Conservation (phyloP, 1,140 invertebrate species). For the Eumeta japonica region DNA sequence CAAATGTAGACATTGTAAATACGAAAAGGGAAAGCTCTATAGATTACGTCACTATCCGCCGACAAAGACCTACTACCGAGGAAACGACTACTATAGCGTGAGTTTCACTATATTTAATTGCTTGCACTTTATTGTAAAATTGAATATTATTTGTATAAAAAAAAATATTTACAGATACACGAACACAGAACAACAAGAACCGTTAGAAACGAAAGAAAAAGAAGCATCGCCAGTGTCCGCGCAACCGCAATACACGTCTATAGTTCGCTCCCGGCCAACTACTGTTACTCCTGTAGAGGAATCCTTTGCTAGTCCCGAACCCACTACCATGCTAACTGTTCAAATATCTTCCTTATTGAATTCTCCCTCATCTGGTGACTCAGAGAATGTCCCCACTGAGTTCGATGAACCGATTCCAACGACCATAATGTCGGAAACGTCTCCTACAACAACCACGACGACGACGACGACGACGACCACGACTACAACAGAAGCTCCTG, state of each 20-base stretch:
- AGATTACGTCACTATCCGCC: conserved; percentile 66
- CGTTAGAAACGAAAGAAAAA: conserved; percentile 37
- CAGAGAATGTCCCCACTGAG: conserved; percentile 20
- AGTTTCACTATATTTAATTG: conserved; percentile 12
- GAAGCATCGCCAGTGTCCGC: conserved; percentile 19
- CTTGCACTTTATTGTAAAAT: conserved; percentile 6
- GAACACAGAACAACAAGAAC: conserved; percentile 22
- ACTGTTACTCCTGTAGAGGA: conserved; percentile 28
- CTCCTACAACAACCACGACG: conserved; percentile 20
- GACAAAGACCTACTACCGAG: conserved; percentile 59
- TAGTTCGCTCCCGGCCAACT: conserved; percentile 36
- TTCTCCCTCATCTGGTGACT: conserved; percentile 31
- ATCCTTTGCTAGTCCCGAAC: conserved; percentile 30
- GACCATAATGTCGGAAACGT: conserved; percentile 24
- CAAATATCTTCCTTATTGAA: conserved; percentile 55
- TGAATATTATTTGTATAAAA: neutral
- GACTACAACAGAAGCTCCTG: conserved; percentile 24
- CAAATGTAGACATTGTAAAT: conserved; percentile 29
- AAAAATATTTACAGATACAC: conserved; percentile 27
- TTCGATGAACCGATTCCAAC: conserved; percentile 17
- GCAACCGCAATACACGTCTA: conserved; percentile 42
- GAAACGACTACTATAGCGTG: conserved; percentile 40
- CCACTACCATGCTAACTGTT: conserved; percentile 47
- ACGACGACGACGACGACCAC: conserved; percentile 20
- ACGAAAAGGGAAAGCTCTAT: conserved; percentile 31